Conservation (phyloP, 2,888 invertebrate genomes). For the Laothoe populi region DNA sequence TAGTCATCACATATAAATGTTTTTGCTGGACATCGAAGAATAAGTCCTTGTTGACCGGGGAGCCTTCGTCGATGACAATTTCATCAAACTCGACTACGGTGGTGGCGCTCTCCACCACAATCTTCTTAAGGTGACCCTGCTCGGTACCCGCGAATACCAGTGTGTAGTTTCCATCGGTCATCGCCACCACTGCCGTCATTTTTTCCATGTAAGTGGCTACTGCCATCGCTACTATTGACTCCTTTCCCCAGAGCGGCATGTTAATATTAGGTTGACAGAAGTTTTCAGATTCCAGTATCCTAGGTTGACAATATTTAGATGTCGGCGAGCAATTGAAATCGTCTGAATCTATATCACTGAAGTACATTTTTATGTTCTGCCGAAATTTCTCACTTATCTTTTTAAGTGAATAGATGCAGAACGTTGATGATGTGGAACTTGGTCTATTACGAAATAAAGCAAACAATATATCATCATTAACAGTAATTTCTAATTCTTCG, state of each 20-base stretch:
- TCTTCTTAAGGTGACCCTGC: conserved; percentile 96
- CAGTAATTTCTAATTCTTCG: conserved; percentile 94
- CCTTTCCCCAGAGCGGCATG: conserved; percentile 96
- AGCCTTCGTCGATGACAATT: conserved; percentile 92
- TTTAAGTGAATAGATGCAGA: conserved; percentile 97
- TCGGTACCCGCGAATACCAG: conserved; percentile 98
- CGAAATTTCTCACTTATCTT: conserved; percentile 96
- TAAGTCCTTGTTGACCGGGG: conserved; percentile 94
- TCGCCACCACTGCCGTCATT: conserved; percentile 96
- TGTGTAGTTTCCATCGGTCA: conserved; percentile 98
- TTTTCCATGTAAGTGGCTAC: conserved; percentile 92
- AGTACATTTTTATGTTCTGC: conserved; percentile 98
- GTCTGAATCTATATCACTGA: conserved; percentile 93
- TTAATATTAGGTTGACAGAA: conserved; percentile 98
- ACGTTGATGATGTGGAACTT: conserved; percentile 88
- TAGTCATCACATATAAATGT: conserved; percentile 97
- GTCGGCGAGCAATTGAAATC: conserved; percentile 98
- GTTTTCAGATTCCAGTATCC: conserved; percentile 96
- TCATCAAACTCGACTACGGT: conserved; percentile 96
- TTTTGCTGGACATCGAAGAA: conserved; percentile 95
- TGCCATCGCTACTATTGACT: conserved; percentile 94
- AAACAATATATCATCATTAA: conserved; percentile 97
- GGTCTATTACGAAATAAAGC: conserved; percentile 97
- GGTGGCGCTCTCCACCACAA: conserved; percentile 94
- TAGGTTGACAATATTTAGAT: conserved; percentile 93